Evolutionary conservation across 2,888 invertebrate genomes (phyloP), one percentile per base, ranked within the genome.

Genomic region (Thereva nobilitata): DNA sequence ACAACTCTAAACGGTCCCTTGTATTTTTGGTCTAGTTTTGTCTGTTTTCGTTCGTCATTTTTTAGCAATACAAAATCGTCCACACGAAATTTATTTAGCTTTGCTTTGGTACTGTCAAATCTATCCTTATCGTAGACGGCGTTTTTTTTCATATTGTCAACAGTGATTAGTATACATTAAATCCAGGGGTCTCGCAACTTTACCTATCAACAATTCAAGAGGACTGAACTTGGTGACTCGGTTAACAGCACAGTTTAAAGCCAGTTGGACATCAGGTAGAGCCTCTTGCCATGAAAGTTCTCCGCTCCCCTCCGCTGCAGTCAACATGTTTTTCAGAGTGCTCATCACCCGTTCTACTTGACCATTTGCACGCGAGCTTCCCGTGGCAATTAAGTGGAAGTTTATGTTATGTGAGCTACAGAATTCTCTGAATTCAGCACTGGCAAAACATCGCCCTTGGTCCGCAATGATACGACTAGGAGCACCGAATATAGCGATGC

Each of bases 291-390:
- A 53, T 34, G 35, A 9, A 4, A 23, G 23, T 23, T 53, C 37
- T 53, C 37, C 5, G 8, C n/a, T 53, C 4, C 1, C 10, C 37
- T 53, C 53, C 9, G n/a, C 53, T 4, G 53, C 53, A 53, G 53
- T 53, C 0, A 53, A 37, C 53, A 53, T 53, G 37, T 35, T 53
- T 53, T 53, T 37, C 2, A 53, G 8, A 9, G 53, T 53, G n/a
- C 53, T 53, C 53, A 53, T 53, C 10, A 53, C 8, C 6, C 53
- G 53, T 7, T 53, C 53, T 5, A 53, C 35, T n/a, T 53, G 53
- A 35, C 53, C 53, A 9, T 53, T 53, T 2, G 12, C 53, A 23
- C 53, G 53, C 10, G 34, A 34, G 4, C 35, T 53, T 4, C 37
- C 37, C 0, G 53, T 53, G 4, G 53, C 34, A 4, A 53, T 35